A percentile compares a stretch with the other conserved stretches of the same genome.
These are phyloP conservation scores for Oscheius sp. DNA, from an alignment of 2,888 invertebrate genomes.

Conservation along the genomic window DNA sequence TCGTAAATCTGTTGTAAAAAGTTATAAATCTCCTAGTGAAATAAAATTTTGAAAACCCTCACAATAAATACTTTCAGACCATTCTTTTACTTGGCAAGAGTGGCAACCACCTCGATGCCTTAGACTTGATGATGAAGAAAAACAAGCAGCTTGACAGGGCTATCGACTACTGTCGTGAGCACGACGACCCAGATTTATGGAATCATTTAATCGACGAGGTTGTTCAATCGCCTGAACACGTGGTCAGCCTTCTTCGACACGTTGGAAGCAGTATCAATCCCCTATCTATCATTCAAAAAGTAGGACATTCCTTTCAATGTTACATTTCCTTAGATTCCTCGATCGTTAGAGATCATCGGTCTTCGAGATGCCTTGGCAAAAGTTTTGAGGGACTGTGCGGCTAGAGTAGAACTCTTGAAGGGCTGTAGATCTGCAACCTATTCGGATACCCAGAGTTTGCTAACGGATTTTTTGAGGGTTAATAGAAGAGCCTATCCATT, in stretches of 20 bases:
- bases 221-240: slow-evolving; percentile 53
- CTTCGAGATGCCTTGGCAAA: slow-evolving; percentile 53
- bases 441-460: slow-evolving; percentile 29
- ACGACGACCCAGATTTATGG: slow-evolving; percentile 66
- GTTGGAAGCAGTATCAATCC: slow-evolving; percentile 58
- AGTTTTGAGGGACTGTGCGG: slow-evolving; percentile 83
- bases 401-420: slow-evolving; percentile 73
- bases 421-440: slow-evolving; percentile 28
- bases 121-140: slow-evolving; percentile 85
- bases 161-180: slow-evolving; percentile 79
- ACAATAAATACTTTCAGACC: slow-evolving; percentile 42
- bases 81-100: slow-evolving; percentile 82
- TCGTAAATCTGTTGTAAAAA: no score
- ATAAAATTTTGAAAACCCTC: no score
- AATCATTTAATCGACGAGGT: slow-evolving; percentile 58
- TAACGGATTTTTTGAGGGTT: slow-evolving; percentile 23
- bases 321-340: slow-evolving; percentile 78
- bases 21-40: no score
- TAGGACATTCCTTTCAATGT: slow-evolving; percentile 10
- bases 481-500: slow-evolving; percentile 13
- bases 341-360: slow-evolving; percentile 86
- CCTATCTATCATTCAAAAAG: slow-evolving; percentile 57
- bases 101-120: slow-evolving; percentile 79
- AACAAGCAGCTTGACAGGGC: slow-evolving; percentile 85
- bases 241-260: slow-evolving; percentile 52